Conservation (phyloP, 92 coral and sea anemone species). For the Parazoanthus darwini region DNA sequence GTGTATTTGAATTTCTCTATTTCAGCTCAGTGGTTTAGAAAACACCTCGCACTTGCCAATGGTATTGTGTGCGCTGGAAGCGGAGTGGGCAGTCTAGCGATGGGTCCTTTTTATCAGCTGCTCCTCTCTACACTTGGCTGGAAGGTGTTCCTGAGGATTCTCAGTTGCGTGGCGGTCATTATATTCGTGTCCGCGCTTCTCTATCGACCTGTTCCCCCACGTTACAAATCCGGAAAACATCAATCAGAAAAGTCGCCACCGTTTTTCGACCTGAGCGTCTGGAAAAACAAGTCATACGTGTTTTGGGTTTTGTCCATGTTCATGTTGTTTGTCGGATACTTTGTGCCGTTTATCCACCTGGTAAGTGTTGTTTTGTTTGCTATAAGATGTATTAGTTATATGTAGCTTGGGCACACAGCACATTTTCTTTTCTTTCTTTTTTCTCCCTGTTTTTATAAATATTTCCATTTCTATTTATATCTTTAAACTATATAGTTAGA, state of each 20-base stretch:
- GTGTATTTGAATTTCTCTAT: background rate
- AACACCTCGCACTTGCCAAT: slow-evolving; percentile 81
- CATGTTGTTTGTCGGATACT: slow-evolving; percentile 82
- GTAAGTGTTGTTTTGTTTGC: slow-evolving; percentile 47
- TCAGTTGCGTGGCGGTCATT: slow-evolving; percentile 64
- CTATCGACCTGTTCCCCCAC: slow-evolving; percentile 72
- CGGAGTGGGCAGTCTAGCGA: slow-evolving; percentile 78
- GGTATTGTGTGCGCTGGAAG: slow-evolving; percentile 89
- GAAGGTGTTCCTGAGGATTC: slow-evolving; percentile 70
- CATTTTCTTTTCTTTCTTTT: too few species aligned
- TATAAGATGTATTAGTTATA: too few species aligned
- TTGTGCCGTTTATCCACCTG: slow-evolving; percentile 88
- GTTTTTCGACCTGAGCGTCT: slow-evolving; percentile 77
- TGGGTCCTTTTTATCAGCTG: slow-evolving; percentile 82
- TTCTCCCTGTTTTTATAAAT: too few species aligned
- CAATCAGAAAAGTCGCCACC: slow-evolving; percentile 28
- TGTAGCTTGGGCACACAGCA: too few species aligned
- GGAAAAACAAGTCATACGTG: slow-evolving; percentile 85
- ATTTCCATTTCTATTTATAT: too few species aligned
- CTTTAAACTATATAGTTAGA: too few species aligned
- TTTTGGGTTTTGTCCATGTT: slow-evolving; percentile 91
- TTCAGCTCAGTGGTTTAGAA: slow-evolving; percentile 82
- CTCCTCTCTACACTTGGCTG: slow-evolving; percentile 77
- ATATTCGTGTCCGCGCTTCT: slow-evolving; percentile 70
- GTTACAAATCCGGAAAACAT: slow-evolving; percentile 41